Conservation (phyloP, 2,797 vertebrate genomes). For the Sorex maritimensis region DNA sequence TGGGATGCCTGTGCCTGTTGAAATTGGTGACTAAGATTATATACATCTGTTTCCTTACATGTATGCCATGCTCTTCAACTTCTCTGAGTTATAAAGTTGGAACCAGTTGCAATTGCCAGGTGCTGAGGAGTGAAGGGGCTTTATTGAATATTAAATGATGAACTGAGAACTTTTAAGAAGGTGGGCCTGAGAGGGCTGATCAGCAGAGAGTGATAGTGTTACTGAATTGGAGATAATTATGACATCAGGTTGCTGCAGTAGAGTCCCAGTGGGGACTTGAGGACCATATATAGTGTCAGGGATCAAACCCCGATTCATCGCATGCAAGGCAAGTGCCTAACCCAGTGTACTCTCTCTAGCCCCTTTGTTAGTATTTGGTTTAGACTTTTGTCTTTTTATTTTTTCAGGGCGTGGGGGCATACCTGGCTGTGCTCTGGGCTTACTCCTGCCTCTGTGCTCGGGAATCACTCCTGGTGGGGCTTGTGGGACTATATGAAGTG, state of each 20-base stretch:
- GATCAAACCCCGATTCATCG: too few species aligned
- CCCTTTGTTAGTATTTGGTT: too few species aligned
- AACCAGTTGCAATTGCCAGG: slow-evolving; percentile 4
- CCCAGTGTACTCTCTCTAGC: too few species aligned
- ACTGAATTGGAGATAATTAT: slow-evolving; percentile 4
- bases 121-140: background rate
- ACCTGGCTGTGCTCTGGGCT: too few species aligned
- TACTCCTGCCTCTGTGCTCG: too few species aligned
- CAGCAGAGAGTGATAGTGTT: background rate
- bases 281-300: too few species aligned
- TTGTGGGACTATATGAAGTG: too few species aligned
- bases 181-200: background rate
- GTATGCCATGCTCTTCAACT: slow-evolving; percentile 4
- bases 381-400: too few species aligned
- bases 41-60: background rate
- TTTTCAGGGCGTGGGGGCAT: too few species aligned
- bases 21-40: background rate
- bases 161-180: slow-evolving; percentile 25
- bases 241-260: slow-evolving; percentile 19
- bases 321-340: too few species aligned
- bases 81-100: slow-evolving; percentile 21
- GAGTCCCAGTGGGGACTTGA: background rate
- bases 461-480: too few species aligned
- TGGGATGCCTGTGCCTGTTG: background rate
- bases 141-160: slow-evolving; percentile 38